Percentiles rank a stretch among this genome's conserved stretches.
These are phyloP conservation scores for Stenichneumon culpator DNA, from an alignment of 2,888 invertebrate genomes.

Conservation along the genomic window DNA sequence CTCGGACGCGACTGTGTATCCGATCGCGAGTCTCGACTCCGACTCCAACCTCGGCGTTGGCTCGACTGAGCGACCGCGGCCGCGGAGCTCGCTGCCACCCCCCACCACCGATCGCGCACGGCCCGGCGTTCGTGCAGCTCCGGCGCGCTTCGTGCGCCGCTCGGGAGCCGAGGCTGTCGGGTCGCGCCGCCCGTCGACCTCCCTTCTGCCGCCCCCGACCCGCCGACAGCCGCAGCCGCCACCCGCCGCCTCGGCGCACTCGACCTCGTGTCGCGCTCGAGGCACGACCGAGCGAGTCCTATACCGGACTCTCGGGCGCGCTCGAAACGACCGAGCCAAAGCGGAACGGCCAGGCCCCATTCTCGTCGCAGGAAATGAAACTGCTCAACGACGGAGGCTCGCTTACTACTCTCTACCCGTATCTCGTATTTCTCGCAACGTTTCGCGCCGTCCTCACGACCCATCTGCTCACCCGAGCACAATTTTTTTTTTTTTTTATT, in stretches of 20 bases:
- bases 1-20: constrained; percentile 72
- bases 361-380: constrained; percentile 63
- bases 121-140: constrained; percentile 70
- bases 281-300: constrained; percentile 57
- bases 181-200: constrained; percentile 37
- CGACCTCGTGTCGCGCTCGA: constrained; percentile 81
- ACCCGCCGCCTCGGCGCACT: constrained; percentile 84
- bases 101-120: constrained; percentile 48
- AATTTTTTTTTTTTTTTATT: not conserved
- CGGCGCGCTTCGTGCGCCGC: constrained; percentile 65
- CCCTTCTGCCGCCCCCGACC: constrained; percentile 63
- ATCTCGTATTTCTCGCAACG: constrained; percentile 1
- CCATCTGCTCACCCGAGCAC: not conserved
- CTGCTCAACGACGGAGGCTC: not conserved
- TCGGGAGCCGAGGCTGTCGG: constrained; percentile 18
- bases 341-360: constrained; percentile 33
- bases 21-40: constrained; percentile 77
- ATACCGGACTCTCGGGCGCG: constrained; percentile 14
- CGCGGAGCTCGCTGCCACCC: constrained; percentile 29
- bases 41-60: constrained; percentile 82
- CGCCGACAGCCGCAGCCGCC: constrained; percentile 40
- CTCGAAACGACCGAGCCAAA: constrained; percentile 10
- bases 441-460: not conserved
- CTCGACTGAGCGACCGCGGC: constrained; percentile 79
- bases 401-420: constrained; percentile 18